Evolutionary conservation across 2,888 invertebrate species (phyloP).

Genomic region (Nasonovia ribisnigri): DNA sequence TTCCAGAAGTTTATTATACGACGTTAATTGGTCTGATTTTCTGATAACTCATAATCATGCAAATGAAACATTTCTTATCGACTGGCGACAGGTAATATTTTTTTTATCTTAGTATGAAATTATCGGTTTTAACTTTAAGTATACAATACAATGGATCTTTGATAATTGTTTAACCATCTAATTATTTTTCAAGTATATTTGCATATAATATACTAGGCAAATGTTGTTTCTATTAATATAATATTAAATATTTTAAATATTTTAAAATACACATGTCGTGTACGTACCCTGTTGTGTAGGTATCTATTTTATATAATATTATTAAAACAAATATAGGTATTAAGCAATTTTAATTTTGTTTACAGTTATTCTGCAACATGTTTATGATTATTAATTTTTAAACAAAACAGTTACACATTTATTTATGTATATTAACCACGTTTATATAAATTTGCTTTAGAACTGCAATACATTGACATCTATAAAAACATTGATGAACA

Average conservation of each 20-base stretch:
- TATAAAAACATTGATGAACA: not conserved
- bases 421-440: not conserved
- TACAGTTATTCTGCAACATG: not conserved
- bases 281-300: no score
- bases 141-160: not conserved
- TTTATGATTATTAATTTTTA: not conserved
- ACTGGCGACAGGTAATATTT: slow-evolving; percentile 18
- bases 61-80: not conserved
- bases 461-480: not conserved
- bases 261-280: not conserved
- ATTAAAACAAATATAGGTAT: not conserved
- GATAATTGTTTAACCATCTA: not conserved
- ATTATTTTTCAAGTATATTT: not conserved
- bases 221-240: not conserved
- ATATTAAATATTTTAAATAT: not conserved
- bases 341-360: not conserved
- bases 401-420: not conserved
- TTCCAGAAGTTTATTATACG: slow-evolving; percentile 17
- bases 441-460: not conserved
- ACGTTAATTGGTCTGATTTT: slow-evolving; percentile 6
- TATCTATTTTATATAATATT: not conserved
- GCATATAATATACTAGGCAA: not conserved
- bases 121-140: not conserved
- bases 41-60: not conserved
- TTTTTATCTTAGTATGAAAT: not conserved